Percentiles rank a stretch among this genome's conserved stretches.
Evolutionary conservation across 2,888 invertebrate genomes (phyloP).

Genomic region (Drosophila tripunctata): DNA sequence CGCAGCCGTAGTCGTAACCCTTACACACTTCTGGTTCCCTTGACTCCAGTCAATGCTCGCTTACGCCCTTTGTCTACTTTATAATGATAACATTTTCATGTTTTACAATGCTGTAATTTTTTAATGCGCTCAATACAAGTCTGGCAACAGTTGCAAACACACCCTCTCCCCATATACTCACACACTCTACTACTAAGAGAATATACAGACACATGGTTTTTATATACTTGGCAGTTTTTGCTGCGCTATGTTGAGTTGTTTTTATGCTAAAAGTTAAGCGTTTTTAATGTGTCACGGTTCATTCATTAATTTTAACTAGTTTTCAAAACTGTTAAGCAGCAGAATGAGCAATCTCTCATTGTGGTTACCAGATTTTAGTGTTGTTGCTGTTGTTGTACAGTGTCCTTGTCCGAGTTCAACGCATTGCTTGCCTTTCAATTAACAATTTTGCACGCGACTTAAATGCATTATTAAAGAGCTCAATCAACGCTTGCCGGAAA

Average conservation of each 20-base stretch:
- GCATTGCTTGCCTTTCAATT: conserved; percentile 43
- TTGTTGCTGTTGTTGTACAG: neutral
- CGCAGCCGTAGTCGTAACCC: neutral
- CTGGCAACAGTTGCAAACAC: conserved; percentile 25
- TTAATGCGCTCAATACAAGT: conserved; percentile 63
- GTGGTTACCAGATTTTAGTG: conserved; percentile 37
- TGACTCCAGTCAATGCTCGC: conserved; percentile 36
- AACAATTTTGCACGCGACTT: conserved; percentile 23
- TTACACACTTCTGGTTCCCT: conserved; percentile 20
- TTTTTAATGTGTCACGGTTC: conserved; percentile 69
- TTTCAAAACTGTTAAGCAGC: conserved; percentile 63
- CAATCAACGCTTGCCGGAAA: conserved; percentile 68
- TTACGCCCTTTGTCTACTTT: conserved; percentile 67
- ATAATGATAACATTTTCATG: conserved; percentile 80
- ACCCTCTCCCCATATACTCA: neutral
- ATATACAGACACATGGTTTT: conserved; percentile 15
- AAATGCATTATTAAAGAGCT: conserved; percentile 62
- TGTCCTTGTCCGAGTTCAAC: neutral
- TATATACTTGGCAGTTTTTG: conserved; percentile 42
- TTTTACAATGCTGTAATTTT: conserved; percentile 74
- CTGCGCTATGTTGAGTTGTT: conserved; percentile 15
- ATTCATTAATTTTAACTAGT: conserved; percentile 74
- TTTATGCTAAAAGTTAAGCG: conserved; percentile 56
- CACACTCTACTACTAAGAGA: no score
- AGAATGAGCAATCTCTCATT: conserved; percentile 50